Evolutionary conservation across 2,888 invertebrate species (phyloP), one percentile per base, ranked within the genome.

Genomic region (Galerucella nymphaeae): DNA sequence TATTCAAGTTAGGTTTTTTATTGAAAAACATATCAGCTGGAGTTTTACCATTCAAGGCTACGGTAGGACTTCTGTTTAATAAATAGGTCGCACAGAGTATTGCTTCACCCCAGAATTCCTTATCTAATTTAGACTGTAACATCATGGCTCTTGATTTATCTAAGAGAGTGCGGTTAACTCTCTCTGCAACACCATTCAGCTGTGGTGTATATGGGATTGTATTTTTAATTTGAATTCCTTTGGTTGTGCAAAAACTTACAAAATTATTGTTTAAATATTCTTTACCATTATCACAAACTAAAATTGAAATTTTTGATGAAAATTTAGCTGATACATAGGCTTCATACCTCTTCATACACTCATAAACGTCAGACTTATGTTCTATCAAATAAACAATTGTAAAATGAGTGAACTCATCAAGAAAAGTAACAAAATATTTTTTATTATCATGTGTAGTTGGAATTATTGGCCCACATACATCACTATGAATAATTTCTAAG

Each of bases 61-160:
- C 41, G 2, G 41, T 42, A 42, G 41, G 66, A 38, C 65, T 76
- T 70, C 72, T 65, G 41, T 76, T 75, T 48, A 57, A 61, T 66
- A 75, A 61, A 69, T 75, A 75, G 16, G 66, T 66, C 38, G 73
- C 71, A 50, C 58, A 62, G n/a, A 73, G 45, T 14, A 73, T 62
- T 45, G 72, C 72, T n/a, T 75, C 70, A 62, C 66, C 72, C 59
- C 59, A 59, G 23, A 63, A 63, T 18, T 18, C 45, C 45, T 63
- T 45, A 63, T 14, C 2, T 20, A 63, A 13, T 20, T 23, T 48
- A 8, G 45, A 16, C 45, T 48, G 63, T 20, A 63, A 13, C 11
- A 63, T 63, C 62, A 62, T 62, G 11, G 45, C 48, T 48, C 18
- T 45, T 30, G 64, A 45, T 50, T 18, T 64, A 50, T 48, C 30